Evolutionary conservation across 2,113 vertebrate species (phyloP), one percentile per base, ranked within the genome.

Genomic region (Menura novaehollandiae): DNA sequence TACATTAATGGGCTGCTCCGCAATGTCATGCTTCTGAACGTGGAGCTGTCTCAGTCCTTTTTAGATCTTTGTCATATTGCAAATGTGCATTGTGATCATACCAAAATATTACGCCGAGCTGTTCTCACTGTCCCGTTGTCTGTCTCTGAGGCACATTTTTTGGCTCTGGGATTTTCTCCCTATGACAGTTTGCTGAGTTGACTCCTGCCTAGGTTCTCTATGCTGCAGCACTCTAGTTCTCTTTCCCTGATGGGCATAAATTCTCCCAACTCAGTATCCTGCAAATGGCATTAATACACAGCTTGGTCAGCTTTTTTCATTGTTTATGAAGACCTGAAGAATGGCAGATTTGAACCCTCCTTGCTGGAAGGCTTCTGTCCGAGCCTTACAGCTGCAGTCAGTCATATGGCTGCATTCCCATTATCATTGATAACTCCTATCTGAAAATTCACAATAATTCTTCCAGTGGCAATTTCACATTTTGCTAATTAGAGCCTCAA

Each of bases 401-500:
- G 13, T 88, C 49, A 52, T 19, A 60, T 88, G 53, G n/a, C 62
- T 83, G 43, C 23, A 26, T 89, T 91, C 30, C 83, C 32, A 17
- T 80, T 84, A n/a, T 68, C 78, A 68, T 49, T 71, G 59, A 37
- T 71, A 91, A 59, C 30, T 77, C 33, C 73, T 56, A 52, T 24
- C 44, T 90, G 56, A 86, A 91, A 90, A 94, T 49, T 60, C 22
- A 47, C 44, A 93, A 39, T 71, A 15, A 44, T 90, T 72, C 87
- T 96, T 52, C 11, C 60, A 63, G 46, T 28, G 41, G 49, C 26
- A 72, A 27, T 84, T 94, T 83, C 8, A 2, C 33, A 30, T 90
- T 93, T 94, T 91, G 71, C 46, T 93, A 83, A 88, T 87, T 93
- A 88, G 59, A 88, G 33, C 41, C 27, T 93, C 66, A 83, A 62